Evolutionary conservation across 2,113 vertebrate genomes (phyloP), one percentile per base, ranked within the genome.

Genomic region (Cyprinodon brontotheroides): DNA sequence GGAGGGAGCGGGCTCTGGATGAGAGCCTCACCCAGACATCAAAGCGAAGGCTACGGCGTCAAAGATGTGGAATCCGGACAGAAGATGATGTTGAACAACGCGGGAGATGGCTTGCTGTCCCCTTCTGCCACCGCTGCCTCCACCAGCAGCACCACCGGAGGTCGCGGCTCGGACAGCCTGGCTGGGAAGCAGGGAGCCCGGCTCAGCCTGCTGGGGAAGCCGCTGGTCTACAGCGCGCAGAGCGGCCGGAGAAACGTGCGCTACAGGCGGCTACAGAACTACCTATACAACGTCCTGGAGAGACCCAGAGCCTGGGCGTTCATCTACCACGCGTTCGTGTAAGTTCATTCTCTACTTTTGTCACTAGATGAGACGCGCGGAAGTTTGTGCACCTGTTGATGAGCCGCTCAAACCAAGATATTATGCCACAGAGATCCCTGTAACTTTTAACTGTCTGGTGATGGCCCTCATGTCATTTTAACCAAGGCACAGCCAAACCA

Each of bases 211-310:
- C 92, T 98, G 79, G 97, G 96, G 78, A 98, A 97, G 86, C 96
- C 97, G 89, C 94, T 97, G 78, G 94, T 95, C 2, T 97, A 98
- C 94, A 96, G 94, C 91, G 92, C 95, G 82, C 97, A 96, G 84
- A 96, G 95, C 94, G 96, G 96, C 92, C 95, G 97, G 72, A 94
- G 97, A 74, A 98, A 97, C 93, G 97, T 94, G 89, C 97, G 97
- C 91, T 98, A 98, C 93, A 93, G 97, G 85, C 89, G 96, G 68
- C 91, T 98, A 68, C 97, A 99, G 78, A 99, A 99, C 94, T 96
- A 95, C 91, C 95, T 99, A 84, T 99, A 99, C 95, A 99, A 99
- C 93, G 96, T 99, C 81, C 93, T 99, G 94, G 97, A 99, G 94
- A 93, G 97, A 94, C 97, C 97, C 40, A 89, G 97, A 62, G 92